Percentiles rank a stretch among this genome's conserved stretches.
phyloP scores from a whole-genome alignment of 2,797 vertebrate genomes.

The Ficedula albicollis region DNA sequence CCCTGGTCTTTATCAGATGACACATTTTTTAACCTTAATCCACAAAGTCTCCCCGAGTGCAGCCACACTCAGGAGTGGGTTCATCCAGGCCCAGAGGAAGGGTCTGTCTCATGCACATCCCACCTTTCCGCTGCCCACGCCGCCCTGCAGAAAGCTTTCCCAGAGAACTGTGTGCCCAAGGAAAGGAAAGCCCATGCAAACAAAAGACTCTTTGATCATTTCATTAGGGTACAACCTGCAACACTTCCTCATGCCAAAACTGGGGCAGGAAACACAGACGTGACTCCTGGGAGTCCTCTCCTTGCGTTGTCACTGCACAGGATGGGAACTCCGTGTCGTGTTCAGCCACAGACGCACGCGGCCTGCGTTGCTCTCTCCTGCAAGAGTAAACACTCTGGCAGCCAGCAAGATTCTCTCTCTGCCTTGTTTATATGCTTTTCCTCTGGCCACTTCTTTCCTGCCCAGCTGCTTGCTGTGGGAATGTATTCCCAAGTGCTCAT shows the following conservation, averaged over 20 bases:
- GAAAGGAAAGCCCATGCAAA: slow-evolving; percentile 13
- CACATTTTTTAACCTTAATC: not conserved
- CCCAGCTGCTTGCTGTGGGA: not conserved
- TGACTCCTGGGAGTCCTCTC: slow-evolving; percentile 18
- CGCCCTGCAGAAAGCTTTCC: not conserved
- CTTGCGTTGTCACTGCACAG: not conserved
- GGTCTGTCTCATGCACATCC: not conserved
- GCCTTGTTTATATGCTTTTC: slow-evolving; percentile 34
- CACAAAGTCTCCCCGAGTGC: not conserved
- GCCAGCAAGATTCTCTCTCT: slow-evolving; percentile 30
- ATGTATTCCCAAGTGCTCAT: not conserved
- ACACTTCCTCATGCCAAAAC: not conserved
- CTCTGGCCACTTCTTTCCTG: slow-evolving; percentile 41
- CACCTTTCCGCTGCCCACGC: not conserved
- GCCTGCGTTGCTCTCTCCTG: not conserved
- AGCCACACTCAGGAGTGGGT: not conserved
- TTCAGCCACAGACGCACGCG: not conserved
- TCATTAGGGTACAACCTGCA: not conserved
- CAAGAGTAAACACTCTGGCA: slow-evolving; percentile 29
- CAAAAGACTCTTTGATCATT: not conserved
- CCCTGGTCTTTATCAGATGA: not conserved
- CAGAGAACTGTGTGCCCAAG: not conserved
- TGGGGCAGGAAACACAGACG: slow-evolving; percentile 42
- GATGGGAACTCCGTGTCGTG: not conserved
- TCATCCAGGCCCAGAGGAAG: not conserved